These are phyloP conservation scores for Epirrita christyi DNA, from an alignment of 2,888 invertebrate species.

Conservation along the genomic window DNA sequence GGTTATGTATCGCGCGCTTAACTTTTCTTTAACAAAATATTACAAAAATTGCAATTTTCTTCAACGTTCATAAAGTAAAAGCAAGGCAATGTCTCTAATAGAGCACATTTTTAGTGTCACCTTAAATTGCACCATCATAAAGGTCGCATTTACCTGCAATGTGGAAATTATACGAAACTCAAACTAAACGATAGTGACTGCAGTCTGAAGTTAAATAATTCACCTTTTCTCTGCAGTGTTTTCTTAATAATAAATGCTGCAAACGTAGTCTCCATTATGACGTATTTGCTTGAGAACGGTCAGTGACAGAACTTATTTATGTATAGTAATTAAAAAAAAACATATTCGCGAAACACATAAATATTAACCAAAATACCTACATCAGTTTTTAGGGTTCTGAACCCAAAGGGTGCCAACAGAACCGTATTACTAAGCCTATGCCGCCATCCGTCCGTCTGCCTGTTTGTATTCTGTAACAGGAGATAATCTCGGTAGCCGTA, in stretches of 20 bases:
- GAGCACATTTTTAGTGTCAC: conserved; percentile 19
- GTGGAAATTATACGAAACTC: conserved; percentile 42
- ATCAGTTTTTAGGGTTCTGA: too few relatives aligned
- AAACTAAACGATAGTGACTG: conserved; percentile 52
- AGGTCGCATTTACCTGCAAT: conserved; percentile 30
- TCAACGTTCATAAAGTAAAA: background rate
- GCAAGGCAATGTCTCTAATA: conserved; percentile 6
- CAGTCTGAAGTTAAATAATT: conserved; percentile 54
- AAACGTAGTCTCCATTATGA: conserved; percentile 35
- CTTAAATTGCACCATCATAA: conserved; percentile 31
- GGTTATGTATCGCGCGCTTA: background rate
- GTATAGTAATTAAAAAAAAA: too few relatives aligned
- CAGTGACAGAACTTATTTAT: too few relatives aligned
- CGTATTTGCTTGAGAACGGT: conserved; percentile 11
- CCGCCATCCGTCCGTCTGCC: too few relatives aligned
- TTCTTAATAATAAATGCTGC: conserved; percentile 51
- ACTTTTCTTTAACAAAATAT: background rate
- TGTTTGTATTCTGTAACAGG: too few relatives aligned
- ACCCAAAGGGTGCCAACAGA: too few relatives aligned
- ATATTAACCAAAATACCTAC: too few relatives aligned
- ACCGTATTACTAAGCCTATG: too few relatives aligned
- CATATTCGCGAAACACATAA: too few relatives aligned
- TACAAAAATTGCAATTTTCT: background rate
- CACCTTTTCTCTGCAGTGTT: conserved; percentile 49
- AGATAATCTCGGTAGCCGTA: too few relatives aligned